These are phyloP conservation scores for Phasia obesa DNA, from an alignment of 2,888 invertebrate genomes.

Conservation along the genomic window DNA sequence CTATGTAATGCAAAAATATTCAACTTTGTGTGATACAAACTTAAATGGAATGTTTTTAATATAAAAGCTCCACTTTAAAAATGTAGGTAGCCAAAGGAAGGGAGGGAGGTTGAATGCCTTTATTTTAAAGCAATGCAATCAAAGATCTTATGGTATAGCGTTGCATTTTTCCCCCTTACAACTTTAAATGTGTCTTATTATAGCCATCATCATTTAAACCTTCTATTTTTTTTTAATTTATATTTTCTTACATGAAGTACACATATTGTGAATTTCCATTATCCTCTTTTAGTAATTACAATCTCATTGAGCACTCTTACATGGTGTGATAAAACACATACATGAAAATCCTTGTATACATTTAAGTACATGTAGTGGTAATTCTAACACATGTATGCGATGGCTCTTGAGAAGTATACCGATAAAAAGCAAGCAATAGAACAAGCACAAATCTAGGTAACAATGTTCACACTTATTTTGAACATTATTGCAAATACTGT, in stretches of 20 bases:
- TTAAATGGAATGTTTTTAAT: too few relatives aligned
- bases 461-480: conserved; percentile 54
- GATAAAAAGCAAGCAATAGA: conserved; percentile 2
- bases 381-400: conserved; percentile 10
- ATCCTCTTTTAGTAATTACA: conserved; percentile 47
- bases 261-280: conserved; percentile 22
- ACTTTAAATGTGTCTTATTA: too few relatives aligned
- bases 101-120: too few relatives aligned
- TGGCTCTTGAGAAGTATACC: background rate
- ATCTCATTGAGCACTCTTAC: conserved; percentile 43
- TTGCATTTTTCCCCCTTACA: too few relatives aligned
- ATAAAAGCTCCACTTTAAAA: too few relatives aligned
- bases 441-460: conserved; percentile 36
- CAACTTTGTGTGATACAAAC: too few relatives aligned
- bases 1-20: too few relatives aligned
- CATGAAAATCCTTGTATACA: conserved; percentile 2
- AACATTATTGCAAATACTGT: conserved; percentile 45
- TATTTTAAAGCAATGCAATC: too few relatives aligned
- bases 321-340: conserved; percentile 4
- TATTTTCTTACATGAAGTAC: conserved; percentile 1
- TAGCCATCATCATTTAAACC: conserved; percentile 3
- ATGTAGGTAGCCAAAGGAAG: too few relatives aligned
- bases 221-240: background rate
- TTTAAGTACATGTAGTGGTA: conserved; percentile 14
- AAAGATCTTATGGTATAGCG: too few relatives aligned